Base-by-base conservation (phyloP, 2,113 vertebrate species). In the Paracanthobrama guichenoti region DNA sequence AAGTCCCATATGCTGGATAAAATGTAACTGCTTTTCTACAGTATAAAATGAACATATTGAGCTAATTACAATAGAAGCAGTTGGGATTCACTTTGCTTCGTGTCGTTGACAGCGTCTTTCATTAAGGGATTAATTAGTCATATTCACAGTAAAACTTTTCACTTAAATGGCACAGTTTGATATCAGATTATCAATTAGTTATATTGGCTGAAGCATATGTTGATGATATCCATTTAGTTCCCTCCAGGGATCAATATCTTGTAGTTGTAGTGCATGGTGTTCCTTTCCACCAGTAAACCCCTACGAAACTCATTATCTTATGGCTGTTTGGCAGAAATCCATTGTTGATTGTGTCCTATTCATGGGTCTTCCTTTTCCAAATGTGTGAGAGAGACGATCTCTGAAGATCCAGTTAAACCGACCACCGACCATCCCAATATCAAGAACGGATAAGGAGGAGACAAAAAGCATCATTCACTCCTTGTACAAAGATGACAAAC, bases 351-450 rank as follows among this genome's bases (percentile, higher is more conserved):
- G 20, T 12, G 31, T 60, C 75, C 55, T 60, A 42, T 60, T 12
- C 53, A 39, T 9, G 6, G 28, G 5, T 77, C 12, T 11, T 77
- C 53, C 12, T 28, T 64, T 78, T 28, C 9, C 24, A 31, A 7
- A 3, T 42, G n/a, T 26, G 39, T 28, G 77, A 62, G 42, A 59
- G 11, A 79, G 13, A 16, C 83, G 6, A 22, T 31, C 46, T 57
- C 81, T 66, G 77, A 83, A 85, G 88, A 89, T 89, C 78, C 78
- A 91, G 86, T 90, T 91, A 86, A 55, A 84, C 87, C 79, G 28
- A 69, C 62, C 82, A 67, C 0, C 82, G 79, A 77, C 74, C 88
- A 84, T 66, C 59, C 13, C 66, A 24, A 26, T n/a, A 62, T 79
- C 57, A 79, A 46, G 62, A 46, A 28, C 9, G 28, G 57, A 46